phyloP scores from a whole-genome alignment of 1,140 invertebrate species.

The Aphidius ervi region DNA sequence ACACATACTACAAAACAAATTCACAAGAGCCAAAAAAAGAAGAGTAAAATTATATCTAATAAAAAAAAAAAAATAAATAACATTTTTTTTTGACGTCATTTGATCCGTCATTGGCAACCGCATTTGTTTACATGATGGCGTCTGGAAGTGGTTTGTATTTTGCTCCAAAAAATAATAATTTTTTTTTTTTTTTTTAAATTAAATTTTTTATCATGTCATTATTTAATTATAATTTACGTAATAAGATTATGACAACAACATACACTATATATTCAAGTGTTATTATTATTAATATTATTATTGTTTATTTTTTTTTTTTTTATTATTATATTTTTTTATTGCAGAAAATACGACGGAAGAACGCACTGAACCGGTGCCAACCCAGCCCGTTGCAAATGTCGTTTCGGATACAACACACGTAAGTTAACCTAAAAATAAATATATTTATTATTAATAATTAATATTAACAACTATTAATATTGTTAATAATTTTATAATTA shows the following conservation, averaged over 20 bases:
- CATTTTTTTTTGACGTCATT: background rate
- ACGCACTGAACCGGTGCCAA: slow-evolving; percentile 25
- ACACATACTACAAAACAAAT: no score
- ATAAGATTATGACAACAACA: no score
- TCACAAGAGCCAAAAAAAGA: no score
- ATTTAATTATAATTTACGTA: no score
- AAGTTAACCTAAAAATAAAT: slow-evolving; percentile 35
- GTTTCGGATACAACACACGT: slow-evolving; percentile 41
- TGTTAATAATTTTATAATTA: background rate
- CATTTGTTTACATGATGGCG: slow-evolving; percentile 28
- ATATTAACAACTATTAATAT: background rate
- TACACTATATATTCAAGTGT: background rate
- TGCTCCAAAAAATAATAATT: background rate
- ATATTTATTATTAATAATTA: background rate
- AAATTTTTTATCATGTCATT: background rate
- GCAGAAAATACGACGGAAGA: slow-evolving; percentile 27
- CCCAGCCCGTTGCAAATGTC: slow-evolving; percentile 34
- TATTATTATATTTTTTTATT: slow-evolving; percentile 9
- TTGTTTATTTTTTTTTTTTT: slow-evolving; percentile 7
- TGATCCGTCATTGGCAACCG: slow-evolving; percentile 19
- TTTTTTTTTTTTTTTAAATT: background rate
- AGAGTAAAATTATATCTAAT: no score
- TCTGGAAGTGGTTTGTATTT: slow-evolving; percentile 23
- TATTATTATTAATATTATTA: background rate
- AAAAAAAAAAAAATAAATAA: no score